Base-by-base conservation (phyloP, 30 jellyfish, hydroid and myxozoan species). In the Chrysaora quinquecirrha region DNA sequence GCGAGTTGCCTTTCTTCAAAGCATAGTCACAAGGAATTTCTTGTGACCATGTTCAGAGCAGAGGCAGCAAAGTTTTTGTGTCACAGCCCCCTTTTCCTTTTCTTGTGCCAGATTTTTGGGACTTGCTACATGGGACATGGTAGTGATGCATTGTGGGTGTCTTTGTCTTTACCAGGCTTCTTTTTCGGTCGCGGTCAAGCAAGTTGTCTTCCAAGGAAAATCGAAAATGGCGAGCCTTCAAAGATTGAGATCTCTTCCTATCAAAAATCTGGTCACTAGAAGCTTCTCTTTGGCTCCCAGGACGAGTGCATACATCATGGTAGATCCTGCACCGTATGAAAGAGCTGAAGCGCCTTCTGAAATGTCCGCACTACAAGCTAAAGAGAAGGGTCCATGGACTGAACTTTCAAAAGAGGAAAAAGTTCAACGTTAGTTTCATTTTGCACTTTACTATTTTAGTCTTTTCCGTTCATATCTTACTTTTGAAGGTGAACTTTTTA, bases 371-470 rank as follows among this genome's bases (percentile, higher is more conserved):
- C 87, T 93, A 33, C 71, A 75, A 14, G 87, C 86, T 48, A 93
- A 93, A 72, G 98, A 93, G 62, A 86, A 93, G 81, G 98, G 98
- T 1, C 88, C 98, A 1, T 93, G 98, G 98, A 86, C 70, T 7
- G 95, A 87, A 67, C 87, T 93, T 71, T 58, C 89, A 7, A 86
- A 85, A 66, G 98, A 93, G 83, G 98, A 93, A 30, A 93, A 93
- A 56, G 76, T 93, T 27, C 93, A 89, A 48, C 86, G 98, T 93
- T 48, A 66, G 98, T 76, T 29, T 29, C 48, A 19, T 3, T 16
- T 20, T 52, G 9, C 6, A 52, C 9, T 60, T 31, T 76, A 0
- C 16, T 43, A 6, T 43, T n/a, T n/a, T n/a, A n/a, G n/a, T n/a
- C n/a, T n/a, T n/a, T n/a, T n/a, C n/a, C n/a, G n/a, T n/a, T n/a